These are phyloP conservation scores for Diabrotica balteata DNA, from an alignment of 2,888 invertebrate genomes.

Conservation along the genomic window DNA sequence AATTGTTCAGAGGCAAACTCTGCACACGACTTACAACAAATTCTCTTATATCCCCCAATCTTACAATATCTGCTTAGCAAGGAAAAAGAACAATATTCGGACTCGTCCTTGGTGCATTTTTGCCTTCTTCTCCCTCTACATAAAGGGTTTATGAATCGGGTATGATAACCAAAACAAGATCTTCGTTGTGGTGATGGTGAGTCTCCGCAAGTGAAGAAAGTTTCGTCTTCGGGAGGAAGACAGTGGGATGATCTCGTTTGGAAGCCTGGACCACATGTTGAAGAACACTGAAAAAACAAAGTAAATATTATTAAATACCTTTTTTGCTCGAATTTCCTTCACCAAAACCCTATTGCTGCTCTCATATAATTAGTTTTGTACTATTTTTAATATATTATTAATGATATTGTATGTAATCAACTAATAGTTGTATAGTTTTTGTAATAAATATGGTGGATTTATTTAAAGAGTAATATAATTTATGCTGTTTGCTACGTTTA, in stretches of 20 bases:
- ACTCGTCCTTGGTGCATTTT: constrained; percentile 50
- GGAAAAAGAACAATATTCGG: constrained; percentile 65
- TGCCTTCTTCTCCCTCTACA: constrained; percentile 49
- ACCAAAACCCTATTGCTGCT: too few species aligned
- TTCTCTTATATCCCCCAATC: constrained; percentile 62
- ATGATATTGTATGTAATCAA: too few species aligned
- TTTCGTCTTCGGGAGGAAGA: constrained; percentile 61
- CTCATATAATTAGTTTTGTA: too few species aligned
- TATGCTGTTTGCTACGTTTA: too few species aligned
- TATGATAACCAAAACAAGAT: constrained; percentile 60
- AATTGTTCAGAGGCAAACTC: background rate
- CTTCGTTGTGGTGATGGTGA: constrained; percentile 64
- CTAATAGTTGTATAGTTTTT: too few species aligned
- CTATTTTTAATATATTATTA: too few species aligned
- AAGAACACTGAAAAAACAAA: constrained; percentile 65
- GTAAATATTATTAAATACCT: too few species aligned
- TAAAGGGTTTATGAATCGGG: constrained; percentile 44
- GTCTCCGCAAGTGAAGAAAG: constrained; percentile 63
- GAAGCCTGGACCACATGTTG: constrained; percentile 67
- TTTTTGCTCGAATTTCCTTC: too few species aligned
- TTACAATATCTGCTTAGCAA: constrained; percentile 52
- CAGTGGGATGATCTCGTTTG: constrained; percentile 65
- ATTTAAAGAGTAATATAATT: too few species aligned
- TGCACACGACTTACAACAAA: constrained; percentile 67
- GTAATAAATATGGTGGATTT: too few species aligned